A percentile compares a stretch with the other conserved stretches of the same genome.
phyloP scores from a whole-genome alignment of 2,888 invertebrate species.

The Mythimna ferrago region DNA sequence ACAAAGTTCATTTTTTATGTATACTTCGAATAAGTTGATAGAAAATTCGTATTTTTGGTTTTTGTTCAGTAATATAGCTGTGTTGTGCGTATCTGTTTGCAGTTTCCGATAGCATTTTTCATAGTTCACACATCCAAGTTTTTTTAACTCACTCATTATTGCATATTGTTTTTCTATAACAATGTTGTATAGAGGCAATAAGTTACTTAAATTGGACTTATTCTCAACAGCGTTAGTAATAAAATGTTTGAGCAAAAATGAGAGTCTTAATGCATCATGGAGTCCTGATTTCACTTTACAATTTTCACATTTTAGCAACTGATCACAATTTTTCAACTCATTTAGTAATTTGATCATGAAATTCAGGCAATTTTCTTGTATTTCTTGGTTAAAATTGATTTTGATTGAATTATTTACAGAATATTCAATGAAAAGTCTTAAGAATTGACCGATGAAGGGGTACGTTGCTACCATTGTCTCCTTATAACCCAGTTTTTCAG shows the following conservation, averaged over 20 bases:
- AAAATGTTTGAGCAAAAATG: constrained; percentile 77
- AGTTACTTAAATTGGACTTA: constrained; percentile 64
- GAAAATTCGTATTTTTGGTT: constrained; percentile 75
- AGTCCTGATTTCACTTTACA: constrained; percentile 77
- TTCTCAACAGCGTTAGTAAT: constrained; percentile 68
- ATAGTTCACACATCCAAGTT: constrained; percentile 74
- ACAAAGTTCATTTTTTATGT: constrained; percentile 77
- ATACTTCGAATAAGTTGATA: constrained; percentile 79
- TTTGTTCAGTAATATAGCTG: constrained; percentile 80
- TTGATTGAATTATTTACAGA: constrained; percentile 60
- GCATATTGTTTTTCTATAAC: constrained; percentile 74
- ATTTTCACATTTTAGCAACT: constrained; percentile 81
- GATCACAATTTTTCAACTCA: constrained; percentile 71
- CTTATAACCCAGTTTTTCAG: constrained; percentile 75
- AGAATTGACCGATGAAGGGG: constrained; percentile 78
- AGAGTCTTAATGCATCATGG: constrained; percentile 81
- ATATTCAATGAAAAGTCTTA: constrained; percentile 79
- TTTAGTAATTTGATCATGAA: constrained; percentile 74
- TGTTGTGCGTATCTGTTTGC: constrained; percentile 83
- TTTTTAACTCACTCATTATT: constrained; percentile 71
- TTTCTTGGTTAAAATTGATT: constrained; percentile 59
- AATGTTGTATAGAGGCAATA: constrained; percentile 64
- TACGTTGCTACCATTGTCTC: constrained; percentile 73
- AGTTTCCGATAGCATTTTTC: constrained; percentile 79
- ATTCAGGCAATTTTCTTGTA: constrained; percentile 73